These are phyloP conservation scores for Sylvia atricapilla DNA, from an alignment of 2,113 vertebrate species.

Conservation along the genomic window DNA sequence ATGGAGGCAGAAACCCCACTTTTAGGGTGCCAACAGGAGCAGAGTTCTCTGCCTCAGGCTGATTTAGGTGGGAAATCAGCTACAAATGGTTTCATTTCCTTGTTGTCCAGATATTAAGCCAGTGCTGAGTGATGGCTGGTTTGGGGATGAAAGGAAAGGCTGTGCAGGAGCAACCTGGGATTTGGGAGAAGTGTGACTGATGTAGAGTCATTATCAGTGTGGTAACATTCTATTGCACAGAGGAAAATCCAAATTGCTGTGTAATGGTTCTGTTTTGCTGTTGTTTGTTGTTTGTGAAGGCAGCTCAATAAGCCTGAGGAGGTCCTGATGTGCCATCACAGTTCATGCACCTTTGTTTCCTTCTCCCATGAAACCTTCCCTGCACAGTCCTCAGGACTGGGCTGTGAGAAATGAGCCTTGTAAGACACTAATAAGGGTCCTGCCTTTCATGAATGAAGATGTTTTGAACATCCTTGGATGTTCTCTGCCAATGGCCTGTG, in stretches of 20 bases:
- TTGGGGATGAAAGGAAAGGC: not conserved
- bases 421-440: not conserved
- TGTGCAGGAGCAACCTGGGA: not conserved
- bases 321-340: not conserved
- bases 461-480: not conserved
- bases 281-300: not conserved
- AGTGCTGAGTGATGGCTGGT: not conserved
- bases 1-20: not conserved
- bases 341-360: not conserved
- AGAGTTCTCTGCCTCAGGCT: not conserved
- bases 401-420: not conserved
- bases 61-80: not conserved
- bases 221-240: not conserved
- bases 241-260: not conserved
- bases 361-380: not conserved
- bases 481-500: not conserved
- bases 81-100: not conserved
- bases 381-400: not conserved
- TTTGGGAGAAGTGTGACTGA: not conserved
- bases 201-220: not conserved
- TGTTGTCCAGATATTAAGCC: not conserved
- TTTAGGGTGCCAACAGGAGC: not conserved
- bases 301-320: rapidly evolving
- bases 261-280: not conserved
- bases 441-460: not conserved